Evolutionary conservation across 2,113 vertebrate genomes (phyloP), one percentile per base, ranked within the genome.

Genomic region (Podiceps cristatus): DNA sequence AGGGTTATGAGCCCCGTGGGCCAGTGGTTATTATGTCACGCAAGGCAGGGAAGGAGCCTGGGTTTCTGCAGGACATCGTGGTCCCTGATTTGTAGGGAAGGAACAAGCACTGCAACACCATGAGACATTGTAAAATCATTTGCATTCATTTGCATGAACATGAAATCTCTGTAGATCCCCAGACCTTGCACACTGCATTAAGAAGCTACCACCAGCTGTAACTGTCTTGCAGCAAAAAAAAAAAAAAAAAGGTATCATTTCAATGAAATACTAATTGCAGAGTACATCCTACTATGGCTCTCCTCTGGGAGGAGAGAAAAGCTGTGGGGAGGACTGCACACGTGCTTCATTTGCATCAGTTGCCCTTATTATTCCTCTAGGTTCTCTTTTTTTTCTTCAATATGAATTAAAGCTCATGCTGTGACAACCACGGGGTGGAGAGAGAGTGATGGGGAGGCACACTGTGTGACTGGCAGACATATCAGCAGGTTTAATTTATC

Each of bases 101-200:
- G 25, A 96, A 85, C 62, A 76, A 95, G 88, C 23, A 63, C 27
- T 62, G 71, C 35, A 93, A 58, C 56, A 87, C 47, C 49, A 31
- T 0, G 7, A 71, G 47, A 89, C 40, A 23, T 19, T 82, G 62
- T 91, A 82, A 94, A 86, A 88, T 85, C 17, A 75, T 72, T 90
- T 91, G 87, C 91, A 91, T 95, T 93, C 42, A 88, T 91, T 68
- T 88, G 74, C 95, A 86, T 78, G 49, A 87, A 69, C 62, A 53
- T 18, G 25, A 90, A 88, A 73, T 64, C 69, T 45, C 93, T 62
- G 31, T 50, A 93, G 78, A 94, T 22, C 24, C 35, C 35, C 17
- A 28, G 83, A 91, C 76, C 80, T 73, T 31, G 67, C 56, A 72
- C 12, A 29, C 35, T 22, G 18, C 55, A 58, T 87, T 85, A 94